These are phyloP conservation scores for Petroica traversi DNA, from an alignment of 2,113 vertebrate species.

Conservation along the genomic window DNA sequence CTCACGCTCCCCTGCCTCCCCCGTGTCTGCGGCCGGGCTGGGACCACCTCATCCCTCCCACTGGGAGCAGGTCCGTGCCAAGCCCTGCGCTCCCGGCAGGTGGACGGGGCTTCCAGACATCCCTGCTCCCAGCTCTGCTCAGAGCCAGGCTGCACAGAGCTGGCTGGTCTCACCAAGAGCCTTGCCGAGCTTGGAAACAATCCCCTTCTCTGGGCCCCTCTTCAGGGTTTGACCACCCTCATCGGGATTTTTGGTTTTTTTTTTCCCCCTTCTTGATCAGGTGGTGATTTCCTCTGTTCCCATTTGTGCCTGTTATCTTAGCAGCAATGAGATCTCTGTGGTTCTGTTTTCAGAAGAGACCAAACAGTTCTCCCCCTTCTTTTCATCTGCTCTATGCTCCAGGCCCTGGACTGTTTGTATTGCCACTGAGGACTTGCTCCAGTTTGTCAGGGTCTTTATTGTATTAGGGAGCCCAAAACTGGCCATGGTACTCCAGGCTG, in stretches of 20 bases:
- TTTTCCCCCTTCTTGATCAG: not conserved
- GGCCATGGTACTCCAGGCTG: not conserved
- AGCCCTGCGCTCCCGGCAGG: not conserved
- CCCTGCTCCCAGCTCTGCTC: not conserved
- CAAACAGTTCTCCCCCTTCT: not conserved
- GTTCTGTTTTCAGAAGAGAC: not conserved
- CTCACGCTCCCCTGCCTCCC: not conserved
- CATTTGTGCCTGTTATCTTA: not conserved
- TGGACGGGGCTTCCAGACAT: not conserved
- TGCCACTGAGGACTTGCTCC: not conserved
- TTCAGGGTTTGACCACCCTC: slow-evolving; percentile 4
- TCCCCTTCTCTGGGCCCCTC: not conserved
- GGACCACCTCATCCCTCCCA: not conserved
- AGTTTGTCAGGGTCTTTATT: not conserved
- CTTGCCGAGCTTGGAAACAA: not conserved
- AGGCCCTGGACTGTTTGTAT: not conserved
- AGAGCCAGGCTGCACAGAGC: not conserved
- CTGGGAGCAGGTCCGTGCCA: not conserved
- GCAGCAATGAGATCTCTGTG: not conserved
- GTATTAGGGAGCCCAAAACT: not conserved
- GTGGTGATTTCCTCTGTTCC: not conserved
- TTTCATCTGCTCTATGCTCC: not conserved
- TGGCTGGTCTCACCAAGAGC: not conserved
- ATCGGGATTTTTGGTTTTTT: not conserved
- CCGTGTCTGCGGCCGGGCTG: not conserved